These are phyloP conservation scores for Boloria selene DNA, from an alignment of 2,888 invertebrate genomes.

Conservation along the genomic window DNA sequence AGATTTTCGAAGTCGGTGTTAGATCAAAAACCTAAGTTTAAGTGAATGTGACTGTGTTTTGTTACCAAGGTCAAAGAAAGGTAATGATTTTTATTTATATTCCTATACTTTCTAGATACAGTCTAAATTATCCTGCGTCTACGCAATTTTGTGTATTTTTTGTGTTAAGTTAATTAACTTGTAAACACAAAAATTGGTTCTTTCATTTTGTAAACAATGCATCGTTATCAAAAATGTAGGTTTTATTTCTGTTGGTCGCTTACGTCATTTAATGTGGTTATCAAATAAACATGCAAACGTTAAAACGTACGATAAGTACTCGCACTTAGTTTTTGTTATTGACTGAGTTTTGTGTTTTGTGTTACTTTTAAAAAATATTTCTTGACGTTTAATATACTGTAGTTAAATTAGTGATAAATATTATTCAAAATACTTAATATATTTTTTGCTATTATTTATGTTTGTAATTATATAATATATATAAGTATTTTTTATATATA, in stretches of 20 bases:
- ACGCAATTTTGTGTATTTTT: slow-evolving; percentile 16
- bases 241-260: slow-evolving; percentile 22
- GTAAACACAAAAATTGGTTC: background rate
- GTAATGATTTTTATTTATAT: slow-evolving; percentile 7
- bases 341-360: background rate
- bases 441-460: no score
- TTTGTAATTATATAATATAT: no score
- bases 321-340: slow-evolving; percentile 18
- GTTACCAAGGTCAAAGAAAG: slow-evolving; percentile 23
- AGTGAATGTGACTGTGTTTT: slow-evolving; percentile 28
- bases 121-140: slow-evolving; percentile 16
- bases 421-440: no score
- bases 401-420: no score
- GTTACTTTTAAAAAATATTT: background rate
- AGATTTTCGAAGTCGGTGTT: slow-evolving; percentile 25
- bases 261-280: slow-evolving; percentile 38
- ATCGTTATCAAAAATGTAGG: slow-evolving; percentile 16
- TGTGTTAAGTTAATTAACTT: background rate
- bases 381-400: background rate
- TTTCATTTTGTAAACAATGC: slow-evolving; percentile 2
- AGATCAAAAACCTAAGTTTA: slow-evolving; percentile 20
- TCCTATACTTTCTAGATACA: background rate
- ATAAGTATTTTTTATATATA: no score
- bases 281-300: slow-evolving; percentile 37
- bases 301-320: slow-evolving; percentile 37